Evolutionary conservation across 2,888 invertebrate species (phyloP), one percentile per base, ranked within the genome.

Genomic region (Euproctis similis): DNA sequence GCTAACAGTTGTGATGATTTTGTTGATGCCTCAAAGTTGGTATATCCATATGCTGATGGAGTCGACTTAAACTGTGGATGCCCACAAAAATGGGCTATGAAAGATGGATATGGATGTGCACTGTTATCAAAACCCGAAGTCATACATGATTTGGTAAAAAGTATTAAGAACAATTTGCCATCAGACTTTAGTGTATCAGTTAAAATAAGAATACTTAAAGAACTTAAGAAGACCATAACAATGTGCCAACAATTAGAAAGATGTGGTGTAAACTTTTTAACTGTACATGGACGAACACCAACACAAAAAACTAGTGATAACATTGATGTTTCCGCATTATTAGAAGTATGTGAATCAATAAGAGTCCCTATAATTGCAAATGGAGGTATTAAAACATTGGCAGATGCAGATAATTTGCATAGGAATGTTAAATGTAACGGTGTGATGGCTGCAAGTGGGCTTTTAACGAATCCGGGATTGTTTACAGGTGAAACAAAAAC

Each of bases 31-130:
- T 88, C 97, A 2, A 90, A 93, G 76, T 80, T 98, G 42, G 88
- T 97, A 17, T 89, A 91, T 44, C 91, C 92, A 8, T 93, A 91
- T 80, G 90, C 92, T 30, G 92, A 94, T 84, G 98, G 98, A 4
- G 92, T 97, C 2, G 98, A 98, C 78, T 80, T 98, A 17, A 98
- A 98, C 67, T 98, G 98, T 84, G 98, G 98, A 0, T 98, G 98
- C 54, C 98, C 98, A 1, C 98, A 98, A 73, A 86, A 90, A 44
- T 98, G 97, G 97, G 97, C 97, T 0, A 91, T 94, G 73, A 89
- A 92, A 45, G 93, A 95, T 61, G 96, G 96, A 2, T 92, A 94
- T 62, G 98, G 98, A 0, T 94, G 94, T 56, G 89, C 91, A 34
- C 73, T 98, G 42, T 72, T 98, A 10, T 88, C 88, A 6, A 90